Percentiles rank a stretch among this genome's conserved stretches.
Evolutionary conservation across 2,888 invertebrate species (phyloP).

Genomic region (Alloplasta piceator): DNA sequence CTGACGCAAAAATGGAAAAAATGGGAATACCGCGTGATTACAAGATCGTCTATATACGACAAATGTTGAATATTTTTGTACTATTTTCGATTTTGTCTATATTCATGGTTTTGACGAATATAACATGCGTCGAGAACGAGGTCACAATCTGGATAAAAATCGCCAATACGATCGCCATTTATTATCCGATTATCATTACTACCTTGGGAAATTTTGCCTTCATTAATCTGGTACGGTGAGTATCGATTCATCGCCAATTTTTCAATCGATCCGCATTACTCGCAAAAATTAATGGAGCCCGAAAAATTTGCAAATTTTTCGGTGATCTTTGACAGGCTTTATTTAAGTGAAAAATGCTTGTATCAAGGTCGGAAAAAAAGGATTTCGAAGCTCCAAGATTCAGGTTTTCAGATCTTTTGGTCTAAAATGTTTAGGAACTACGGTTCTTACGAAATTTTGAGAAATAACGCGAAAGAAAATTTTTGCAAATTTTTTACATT

Average conservation of each 20-base stretch:
- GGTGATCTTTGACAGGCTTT: no score
- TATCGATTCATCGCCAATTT: neutral
- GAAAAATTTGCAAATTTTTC: no score
- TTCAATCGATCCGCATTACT: no score
- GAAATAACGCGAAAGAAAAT: no score
- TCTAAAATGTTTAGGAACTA: no score
- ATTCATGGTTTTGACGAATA: neutral
- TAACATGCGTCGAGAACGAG: neutral
- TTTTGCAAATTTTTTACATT: no score
- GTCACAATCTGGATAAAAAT: constrained; percentile 33
- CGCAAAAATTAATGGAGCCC: no score
- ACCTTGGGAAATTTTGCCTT: constrained; percentile 63
- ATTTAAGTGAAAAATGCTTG: no score
- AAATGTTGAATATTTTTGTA: constrained; percentile 2
- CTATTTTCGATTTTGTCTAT: neutral
- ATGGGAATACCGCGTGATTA: constrained; percentile 67
- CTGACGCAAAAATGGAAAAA: constrained; percentile 63
- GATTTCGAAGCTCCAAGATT: no score
- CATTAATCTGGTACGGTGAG: constrained; percentile 69
- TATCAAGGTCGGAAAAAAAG: no score
- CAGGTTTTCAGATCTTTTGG: no score
- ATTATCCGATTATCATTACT: constrained; percentile 59
- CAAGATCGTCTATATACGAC: constrained; percentile 14
- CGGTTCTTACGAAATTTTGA: no score
- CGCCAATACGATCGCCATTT: neutral